phyloP scores from a whole-genome alignment of 2,888 invertebrate species.

The Catocala fraxini region DNA sequence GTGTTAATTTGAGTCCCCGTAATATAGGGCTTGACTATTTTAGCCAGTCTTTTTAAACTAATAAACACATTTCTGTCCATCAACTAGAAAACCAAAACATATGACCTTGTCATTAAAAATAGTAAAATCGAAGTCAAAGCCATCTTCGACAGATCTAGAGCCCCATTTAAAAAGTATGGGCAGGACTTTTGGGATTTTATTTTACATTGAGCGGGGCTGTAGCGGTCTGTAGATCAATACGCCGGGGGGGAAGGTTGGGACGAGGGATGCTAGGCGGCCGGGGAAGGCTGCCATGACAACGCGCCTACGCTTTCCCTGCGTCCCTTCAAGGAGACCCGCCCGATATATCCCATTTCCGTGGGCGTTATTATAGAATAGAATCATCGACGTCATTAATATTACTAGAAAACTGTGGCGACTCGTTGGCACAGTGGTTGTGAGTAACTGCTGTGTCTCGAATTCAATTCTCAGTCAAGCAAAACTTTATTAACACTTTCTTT shows the following conservation, averaged over 20 bases:
- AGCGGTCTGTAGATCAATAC: conserved; percentile 74
- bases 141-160: conserved; percentile 16
- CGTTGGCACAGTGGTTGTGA: too few relatives aligned
- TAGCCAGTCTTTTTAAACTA: too few relatives aligned
- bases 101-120: conserved; percentile 5
- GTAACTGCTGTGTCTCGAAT: too few relatives aligned
- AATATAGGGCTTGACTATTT: too few relatives aligned
- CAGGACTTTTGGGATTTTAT: conserved; percentile 53
- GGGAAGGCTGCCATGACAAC: conserved; percentile 75
- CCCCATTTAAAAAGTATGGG: conserved; percentile 40
- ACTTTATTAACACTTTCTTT: too few relatives aligned
- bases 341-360: conserved; percentile 70
- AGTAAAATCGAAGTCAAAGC: conserved; percentile 8
- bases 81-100: not conserved
- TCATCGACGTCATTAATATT: conserved; percentile 66
- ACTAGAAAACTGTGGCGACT: conserved; percentile 41
- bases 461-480: too few relatives aligned
- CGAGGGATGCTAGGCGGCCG: conserved; percentile 44
- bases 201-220: conserved; percentile 56
- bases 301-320: conserved; percentile 79
- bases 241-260: conserved; percentile 42
- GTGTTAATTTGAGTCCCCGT: too few relatives aligned
- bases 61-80: too few relatives aligned
- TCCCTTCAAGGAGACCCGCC: conserved; percentile 62
- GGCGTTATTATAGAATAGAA: conserved; percentile 73